Base-by-base conservation (phyloP, 2,797 vertebrate species). In the Alfaro cultratus region DNA sequence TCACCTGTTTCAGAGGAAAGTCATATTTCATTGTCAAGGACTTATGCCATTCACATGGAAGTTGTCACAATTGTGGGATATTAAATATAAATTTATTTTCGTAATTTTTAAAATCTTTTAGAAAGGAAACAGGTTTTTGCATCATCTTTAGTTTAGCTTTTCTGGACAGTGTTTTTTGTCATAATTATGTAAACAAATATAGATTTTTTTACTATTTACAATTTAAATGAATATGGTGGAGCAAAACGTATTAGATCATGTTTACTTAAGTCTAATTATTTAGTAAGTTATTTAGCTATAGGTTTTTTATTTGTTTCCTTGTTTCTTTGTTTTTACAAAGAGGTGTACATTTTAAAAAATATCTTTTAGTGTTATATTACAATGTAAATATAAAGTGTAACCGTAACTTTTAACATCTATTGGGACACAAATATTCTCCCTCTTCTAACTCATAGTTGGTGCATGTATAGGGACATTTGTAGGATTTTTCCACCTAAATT, bases 1-100 rank as follows among this genome's bases (percentile, higher is more conserved):
- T 92, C 89, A 93, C 89, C 89, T 92, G 91, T 90, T 90, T 87
- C 43, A 83, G 84, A 85, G 86, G 79, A 80, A 79, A 80, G 81
- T 68, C 77, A n/a, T 72, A 79, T 18, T 85, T 85, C 74, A 15
- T 68, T 2, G 4, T 13, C 21, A 68, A 41, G 4, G 5, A 12
- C 1, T 68, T 39, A 23, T 39, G 13, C 67, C n/a, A n/a, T n/a
- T 43, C 12, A 16, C 13, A 45, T 43, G 11, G 68, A 43, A 8
- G 23, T 64, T 71, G 41, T 71, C 41, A n/a, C 12, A 45, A 26
- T 29, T 45, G 43, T n/a, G 11, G 26, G 29, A 11, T 71, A 71
- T 16, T 70, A n/a, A 70, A 43, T 43, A 12, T 26, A 13, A 4
- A 26, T 70, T 4, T 26, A 26, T 23, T 68, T 34, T 62, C 3